Evolutionary conservation across 1,140 invertebrate genomes (phyloP).

Genomic region (Zaprionus ornatus): DNA sequence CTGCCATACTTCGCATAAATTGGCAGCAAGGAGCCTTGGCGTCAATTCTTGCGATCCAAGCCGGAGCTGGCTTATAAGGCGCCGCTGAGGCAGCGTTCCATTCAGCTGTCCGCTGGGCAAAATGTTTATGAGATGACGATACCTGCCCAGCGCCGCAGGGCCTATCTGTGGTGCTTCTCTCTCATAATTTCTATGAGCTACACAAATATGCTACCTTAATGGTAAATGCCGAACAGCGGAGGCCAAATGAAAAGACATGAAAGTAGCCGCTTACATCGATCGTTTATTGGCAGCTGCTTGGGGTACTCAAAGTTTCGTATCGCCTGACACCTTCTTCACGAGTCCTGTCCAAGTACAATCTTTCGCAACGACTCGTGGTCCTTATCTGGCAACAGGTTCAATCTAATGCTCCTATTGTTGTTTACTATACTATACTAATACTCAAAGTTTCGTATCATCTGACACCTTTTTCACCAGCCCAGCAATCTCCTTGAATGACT

Average conservation of each 20-base stretch:
- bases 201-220: conserved; percentile 47
- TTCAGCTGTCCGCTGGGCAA: conserved; percentile 71
- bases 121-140: conserved; percentile 79
- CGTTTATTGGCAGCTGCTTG: conserved; percentile 65
- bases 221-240: conserved; percentile 11
- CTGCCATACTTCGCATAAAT: conserved; percentile 67
- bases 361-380: conserved; percentile 91
- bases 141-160: conserved; percentile 42
- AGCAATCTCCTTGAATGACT: conserved; percentile 89
- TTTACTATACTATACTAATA: too few species aligned
- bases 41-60: conserved; percentile 25
- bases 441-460: conserved; percentile 82
- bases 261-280: conserved; percentile 47
- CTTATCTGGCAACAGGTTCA: conserved; percentile 90
- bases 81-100: conserved; percentile 62
- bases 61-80: conserved; percentile 64
- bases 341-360: conserved; percentile 85
- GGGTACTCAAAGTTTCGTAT: conserved; percentile 78
- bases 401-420: conserved; percentile 90
- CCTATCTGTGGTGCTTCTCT: conserved; percentile 62
- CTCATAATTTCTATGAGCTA: conserved; percentile 65
- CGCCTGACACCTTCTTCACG: conserved; percentile 86
- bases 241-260: conserved; percentile 34
- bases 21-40: conserved; percentile 55
- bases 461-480: conserved; percentile 87